These are phyloP conservation scores for Willisornis vidua DNA, from an alignment of 2,113 vertebrate genomes.

Conservation along the genomic window DNA sequence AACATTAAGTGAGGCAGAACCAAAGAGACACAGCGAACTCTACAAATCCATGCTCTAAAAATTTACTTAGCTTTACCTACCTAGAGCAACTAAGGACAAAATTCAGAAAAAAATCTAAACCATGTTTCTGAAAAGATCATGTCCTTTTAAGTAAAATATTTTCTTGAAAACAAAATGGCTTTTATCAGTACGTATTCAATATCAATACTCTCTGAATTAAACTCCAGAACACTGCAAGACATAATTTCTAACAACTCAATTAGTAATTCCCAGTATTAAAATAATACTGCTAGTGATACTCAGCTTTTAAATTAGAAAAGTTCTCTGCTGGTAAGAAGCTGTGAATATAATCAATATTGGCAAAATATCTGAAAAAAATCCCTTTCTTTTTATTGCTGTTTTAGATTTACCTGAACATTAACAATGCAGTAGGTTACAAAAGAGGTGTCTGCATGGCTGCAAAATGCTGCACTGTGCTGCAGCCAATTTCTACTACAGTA, in stretches of 20 bases:
- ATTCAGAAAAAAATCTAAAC: background rate
- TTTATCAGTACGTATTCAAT: background rate
- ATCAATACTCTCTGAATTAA: background rate
- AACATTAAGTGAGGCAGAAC: background rate
- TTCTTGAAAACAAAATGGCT: background rate
- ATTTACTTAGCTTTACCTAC: background rate
- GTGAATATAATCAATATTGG: background rate
- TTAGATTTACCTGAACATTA: background rate
- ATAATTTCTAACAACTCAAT: background rate
- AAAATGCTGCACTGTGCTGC: conserved; percentile 7
- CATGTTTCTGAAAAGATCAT: background rate
- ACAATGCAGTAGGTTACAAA: background rate
- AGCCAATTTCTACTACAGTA: background rate
- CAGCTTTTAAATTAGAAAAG: background rate
- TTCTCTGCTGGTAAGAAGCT: background rate
- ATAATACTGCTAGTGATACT: background rate
- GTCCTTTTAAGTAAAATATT: background rate
- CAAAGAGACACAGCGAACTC: background rate
- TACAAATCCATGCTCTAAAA: background rate
- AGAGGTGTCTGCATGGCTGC: background rate
- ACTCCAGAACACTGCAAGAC: background rate
- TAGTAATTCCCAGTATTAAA: background rate
- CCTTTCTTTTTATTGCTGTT: background rate
- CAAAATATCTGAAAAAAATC: background rate
- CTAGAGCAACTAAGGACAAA: background rate